Evolutionary conservation across 1,140 invertebrate genomes (phyloP).

Genomic region (Drosophila quadrilineata): DNA sequence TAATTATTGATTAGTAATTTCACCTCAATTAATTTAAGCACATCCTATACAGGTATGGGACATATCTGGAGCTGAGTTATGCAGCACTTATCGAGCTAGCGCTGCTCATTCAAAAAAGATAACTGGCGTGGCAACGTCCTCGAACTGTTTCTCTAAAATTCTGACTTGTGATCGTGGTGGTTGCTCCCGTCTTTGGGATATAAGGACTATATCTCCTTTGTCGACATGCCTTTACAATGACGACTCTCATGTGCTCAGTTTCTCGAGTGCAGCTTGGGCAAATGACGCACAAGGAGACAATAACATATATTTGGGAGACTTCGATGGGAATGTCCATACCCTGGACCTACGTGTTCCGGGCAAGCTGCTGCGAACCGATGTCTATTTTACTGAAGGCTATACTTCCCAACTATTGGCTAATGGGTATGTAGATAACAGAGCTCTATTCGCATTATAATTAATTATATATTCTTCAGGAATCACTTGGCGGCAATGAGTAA

Average conservation of each 20-base stretch:
- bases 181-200: slow-evolving; percentile 55
- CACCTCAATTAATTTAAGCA: neutral
- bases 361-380: slow-evolving; percentile 19
- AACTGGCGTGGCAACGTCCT: slow-evolving; percentile 48
- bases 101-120: slow-evolving; percentile 44
- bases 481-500: slow-evolving; percentile 56
- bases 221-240: slow-evolving; percentile 51
- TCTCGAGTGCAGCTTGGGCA: slow-evolving; percentile 47
- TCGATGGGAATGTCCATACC: slow-evolving; percentile 56
- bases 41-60: slow-evolving; percentile 51
- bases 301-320: slow-evolving; percentile 52
- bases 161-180: slow-evolving; percentile 67
- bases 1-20: neutral
- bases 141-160: slow-evolving; percentile 14
- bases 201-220: slow-evolving; percentile 36
- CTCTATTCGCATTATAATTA: neutral
- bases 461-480: neutral
- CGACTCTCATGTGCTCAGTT: slow-evolving; percentile 32
- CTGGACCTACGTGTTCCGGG: slow-evolving; percentile 47
- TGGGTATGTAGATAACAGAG: slow-evolving; percentile 28
- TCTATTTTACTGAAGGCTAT: slow-evolving; percentile 35
- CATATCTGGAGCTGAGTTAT: slow-evolving; percentile 50
- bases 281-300: slow-evolving; percentile 46
- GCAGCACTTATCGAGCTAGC: slow-evolving; percentile 31
- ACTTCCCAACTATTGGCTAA: slow-evolving; percentile 40